Conservation (phyloP, 2,888 invertebrate genomes). For the Drosophila borborema region DNA sequence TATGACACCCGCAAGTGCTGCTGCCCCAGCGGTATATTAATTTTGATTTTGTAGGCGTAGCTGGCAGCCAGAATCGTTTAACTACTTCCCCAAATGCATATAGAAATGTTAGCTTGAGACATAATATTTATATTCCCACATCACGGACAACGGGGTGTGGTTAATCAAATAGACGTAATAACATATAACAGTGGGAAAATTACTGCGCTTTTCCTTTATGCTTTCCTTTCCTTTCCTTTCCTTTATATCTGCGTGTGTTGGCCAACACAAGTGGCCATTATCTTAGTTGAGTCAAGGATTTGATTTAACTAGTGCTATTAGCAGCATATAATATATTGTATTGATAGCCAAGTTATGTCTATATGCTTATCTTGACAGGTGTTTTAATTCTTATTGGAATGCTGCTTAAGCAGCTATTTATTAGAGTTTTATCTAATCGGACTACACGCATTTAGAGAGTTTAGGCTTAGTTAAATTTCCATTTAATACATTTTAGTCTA, state of each 20-base stretch:
- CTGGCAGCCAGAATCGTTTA: conserved; percentile 63
- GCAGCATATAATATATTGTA: conserved; percentile 18
- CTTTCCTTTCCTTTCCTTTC: not conserved
- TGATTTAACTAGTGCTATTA: conserved; percentile 39
- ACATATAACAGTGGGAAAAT: conserved; percentile 33
- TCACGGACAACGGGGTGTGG: conserved; percentile 52
- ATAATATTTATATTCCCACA: conserved; percentile 60
- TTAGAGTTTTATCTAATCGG: not conserved
- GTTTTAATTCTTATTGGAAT: conserved; percentile 1
- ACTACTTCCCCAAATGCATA: not conserved
- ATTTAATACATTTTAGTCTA: not conserved
- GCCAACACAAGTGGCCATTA: conserved; percentile 55
- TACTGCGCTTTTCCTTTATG: conserved; percentile 10
- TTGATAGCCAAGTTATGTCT: not conserved
- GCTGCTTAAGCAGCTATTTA: not conserved
- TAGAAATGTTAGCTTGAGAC: conserved; percentile 55
- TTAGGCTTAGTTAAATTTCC: not conserved
- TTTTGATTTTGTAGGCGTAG: conserved; percentile 79
- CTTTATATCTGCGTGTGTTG: conserved; percentile 2
- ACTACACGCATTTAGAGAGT: not conserved
- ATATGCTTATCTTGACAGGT: not conserved
- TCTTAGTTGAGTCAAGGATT: conserved; percentile 52
- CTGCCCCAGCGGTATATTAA: conserved; percentile 77
- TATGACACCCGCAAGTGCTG: conserved; percentile 83
- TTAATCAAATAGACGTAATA: conserved; percentile 64